Evolutionary conservation across 2,113 vertebrate species (phyloP).

Genomic region (Sturnira hondurensis): DNA sequence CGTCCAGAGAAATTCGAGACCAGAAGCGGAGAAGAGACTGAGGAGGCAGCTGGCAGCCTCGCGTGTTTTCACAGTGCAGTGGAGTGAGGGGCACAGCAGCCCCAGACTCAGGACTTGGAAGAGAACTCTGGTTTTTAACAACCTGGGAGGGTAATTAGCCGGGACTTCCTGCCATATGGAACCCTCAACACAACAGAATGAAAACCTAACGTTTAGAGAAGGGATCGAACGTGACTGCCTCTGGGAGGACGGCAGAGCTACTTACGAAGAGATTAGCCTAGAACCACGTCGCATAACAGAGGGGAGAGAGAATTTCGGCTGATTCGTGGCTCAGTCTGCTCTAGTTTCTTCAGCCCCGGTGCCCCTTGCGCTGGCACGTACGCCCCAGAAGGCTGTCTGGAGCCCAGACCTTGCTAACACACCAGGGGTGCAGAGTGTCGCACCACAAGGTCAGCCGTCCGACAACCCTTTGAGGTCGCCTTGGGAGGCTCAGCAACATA

Average conservation of each 20-base stretch:
- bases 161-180: neutral
- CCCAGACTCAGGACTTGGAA: neutral
- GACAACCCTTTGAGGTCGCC: neutral
- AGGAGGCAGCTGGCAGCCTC: neutral
- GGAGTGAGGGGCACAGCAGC: neutral
- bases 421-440: neutral
- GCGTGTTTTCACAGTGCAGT: neutral
- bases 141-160: neutral
- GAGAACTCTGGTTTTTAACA: conserved; percentile 3
- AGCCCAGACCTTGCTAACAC: neutral
- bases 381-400: neutral
- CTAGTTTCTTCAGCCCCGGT: neutral
- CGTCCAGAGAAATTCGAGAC: neutral
- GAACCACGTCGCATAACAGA: neutral
- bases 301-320: neutral
- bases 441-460: neutral
- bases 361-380: neutral
- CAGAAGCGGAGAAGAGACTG: neutral
- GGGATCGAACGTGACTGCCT: neutral
- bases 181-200: neutral
- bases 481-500: neutral
- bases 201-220: conserved; percentile 4
- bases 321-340: neutral
- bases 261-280: neutral
- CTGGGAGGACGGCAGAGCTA: neutral